Percentiles rank a stretch among this genome's conserved stretches.
These are phyloP conservation scores for Athripsodes cinereus DNA, from an alignment of 2,888 invertebrate genomes.

Conservation along the genomic window DNA sequence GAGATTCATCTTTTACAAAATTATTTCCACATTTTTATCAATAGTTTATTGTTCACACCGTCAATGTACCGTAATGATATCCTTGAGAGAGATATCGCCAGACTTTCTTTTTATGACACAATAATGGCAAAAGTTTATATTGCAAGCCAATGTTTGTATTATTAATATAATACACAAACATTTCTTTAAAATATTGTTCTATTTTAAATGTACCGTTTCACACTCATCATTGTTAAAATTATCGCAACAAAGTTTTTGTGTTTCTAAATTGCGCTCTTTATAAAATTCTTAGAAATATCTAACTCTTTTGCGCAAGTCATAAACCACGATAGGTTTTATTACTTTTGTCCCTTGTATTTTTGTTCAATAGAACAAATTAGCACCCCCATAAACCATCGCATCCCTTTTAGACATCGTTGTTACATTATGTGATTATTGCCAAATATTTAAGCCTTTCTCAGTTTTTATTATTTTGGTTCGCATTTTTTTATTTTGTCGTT, in stretches of 20 bases:
- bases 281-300: constrained; percentile 8
- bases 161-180: too few relatives aligned
- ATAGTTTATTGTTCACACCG: too few relatives aligned
- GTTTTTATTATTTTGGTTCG: background rate
- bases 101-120: too few relatives aligned
- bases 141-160: too few relatives aligned
- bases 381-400: constrained; percentile 16
- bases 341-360: constrained; percentile 12
- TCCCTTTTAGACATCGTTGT: background rate
- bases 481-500: background rate
- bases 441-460: constrained; percentile 15
- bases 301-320: constrained; percentile 6
- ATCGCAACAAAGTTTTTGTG: background rate
- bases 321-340: constrained; percentile 15
- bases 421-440: background rate
- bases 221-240: background rate
- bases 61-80: too few relatives aligned
- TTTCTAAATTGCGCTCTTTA: background rate
- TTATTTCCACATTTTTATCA: too few relatives aligned
- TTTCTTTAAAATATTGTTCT: too few relatives aligned
- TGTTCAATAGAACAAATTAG: constrained; percentile 12
- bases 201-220: too few relatives aligned
- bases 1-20: too few relatives aligned
- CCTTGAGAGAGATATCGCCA: too few relatives aligned
- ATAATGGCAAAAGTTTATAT: too few relatives aligned